phyloP scores from a whole-genome alignment of 2,888 invertebrate species.

The Himalopsyche tibetana region DNA sequence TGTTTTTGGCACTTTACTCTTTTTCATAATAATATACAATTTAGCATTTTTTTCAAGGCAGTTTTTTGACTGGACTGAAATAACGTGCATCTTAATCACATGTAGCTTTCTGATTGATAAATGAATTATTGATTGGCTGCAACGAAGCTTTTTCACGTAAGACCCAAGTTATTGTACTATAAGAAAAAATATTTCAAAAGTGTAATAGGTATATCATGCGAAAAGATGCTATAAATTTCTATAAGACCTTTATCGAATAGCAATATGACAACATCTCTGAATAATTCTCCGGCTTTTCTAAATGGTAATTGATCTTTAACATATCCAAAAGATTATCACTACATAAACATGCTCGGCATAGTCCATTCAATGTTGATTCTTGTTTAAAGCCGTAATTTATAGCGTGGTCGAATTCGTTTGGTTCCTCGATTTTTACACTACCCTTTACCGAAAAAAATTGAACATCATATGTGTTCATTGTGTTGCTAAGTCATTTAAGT shows the following conservation, averaged over 20 bases:
- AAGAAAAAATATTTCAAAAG: too few relatives aligned
- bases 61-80: not conserved
- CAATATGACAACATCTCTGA: slow-evolving; percentile 55
- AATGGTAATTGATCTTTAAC: slow-evolving; percentile 50
- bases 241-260: slow-evolving; percentile 56
- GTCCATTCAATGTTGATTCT: not conserved
- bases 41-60: too few relatives aligned
- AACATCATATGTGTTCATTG: not conserved
- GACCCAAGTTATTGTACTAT: too few relatives aligned
- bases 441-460: not conserved
- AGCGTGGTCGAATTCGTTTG: not conserved
- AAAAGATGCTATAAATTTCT: too few relatives aligned
- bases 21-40: too few relatives aligned
- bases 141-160: too few relatives aligned
- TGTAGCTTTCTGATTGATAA: too few relatives aligned
- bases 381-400: slow-evolving; percentile 46
- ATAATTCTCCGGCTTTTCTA: slow-evolving; percentile 57
- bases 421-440: not conserved
- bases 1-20: too few relatives aligned
- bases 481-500: too few relatives aligned
- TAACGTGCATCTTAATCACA: not conserved
- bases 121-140: too few relatives aligned
- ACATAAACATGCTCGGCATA: slow-evolving; percentile 53
- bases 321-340: slow-evolving; percentile 53
- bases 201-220: too few relatives aligned